Evolutionary conservation across 2,888 invertebrate species (phyloP).

Genomic region (Desoria tigrina): DNA sequence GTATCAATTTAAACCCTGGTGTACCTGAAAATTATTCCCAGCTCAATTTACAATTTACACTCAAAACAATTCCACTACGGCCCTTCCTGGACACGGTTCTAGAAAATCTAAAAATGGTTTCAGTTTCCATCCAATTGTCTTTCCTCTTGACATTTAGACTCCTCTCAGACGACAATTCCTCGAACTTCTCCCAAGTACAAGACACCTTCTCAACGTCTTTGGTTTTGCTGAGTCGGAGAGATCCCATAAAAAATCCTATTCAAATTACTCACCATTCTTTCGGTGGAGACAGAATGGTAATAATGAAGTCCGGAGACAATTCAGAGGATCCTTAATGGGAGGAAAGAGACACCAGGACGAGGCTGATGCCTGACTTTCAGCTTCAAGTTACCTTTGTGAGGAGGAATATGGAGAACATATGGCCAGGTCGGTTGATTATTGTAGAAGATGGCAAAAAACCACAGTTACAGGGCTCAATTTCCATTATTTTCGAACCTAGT

Average conservation of each 20-base stretch:
- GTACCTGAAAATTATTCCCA: too few species aligned
- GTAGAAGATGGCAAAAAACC: conserved; percentile 1
- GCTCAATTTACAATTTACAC: too few species aligned
- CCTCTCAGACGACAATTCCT: too few species aligned
- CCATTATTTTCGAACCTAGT: conserved; percentile 1
- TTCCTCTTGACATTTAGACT: too few species aligned
- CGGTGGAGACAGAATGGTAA: not conserved
- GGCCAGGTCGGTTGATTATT: not conserved
- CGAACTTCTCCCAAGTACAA: too few species aligned
- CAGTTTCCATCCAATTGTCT: too few species aligned
- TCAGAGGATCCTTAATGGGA: conserved; percentile 2
- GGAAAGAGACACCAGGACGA: not conserved
- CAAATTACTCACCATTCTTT: conserved; percentile 7
- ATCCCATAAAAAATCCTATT: not conserved
- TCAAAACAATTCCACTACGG: too few species aligned
- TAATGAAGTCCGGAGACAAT: conserved; percentile 4
- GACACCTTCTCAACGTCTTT: not conserved
- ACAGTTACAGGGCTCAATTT: conserved; percentile 11
- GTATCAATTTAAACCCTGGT: too few species aligned
- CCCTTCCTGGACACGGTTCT: too few species aligned
- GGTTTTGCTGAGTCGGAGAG: not conserved
- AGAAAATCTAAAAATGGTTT: too few species aligned
- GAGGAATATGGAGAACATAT: not conserved
- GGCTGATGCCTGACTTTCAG: too few species aligned
- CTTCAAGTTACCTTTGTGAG: too few species aligned